phyloP scores from a whole-genome alignment of 2,888 invertebrate genomes.

The Polymixis lichenea region DNA sequence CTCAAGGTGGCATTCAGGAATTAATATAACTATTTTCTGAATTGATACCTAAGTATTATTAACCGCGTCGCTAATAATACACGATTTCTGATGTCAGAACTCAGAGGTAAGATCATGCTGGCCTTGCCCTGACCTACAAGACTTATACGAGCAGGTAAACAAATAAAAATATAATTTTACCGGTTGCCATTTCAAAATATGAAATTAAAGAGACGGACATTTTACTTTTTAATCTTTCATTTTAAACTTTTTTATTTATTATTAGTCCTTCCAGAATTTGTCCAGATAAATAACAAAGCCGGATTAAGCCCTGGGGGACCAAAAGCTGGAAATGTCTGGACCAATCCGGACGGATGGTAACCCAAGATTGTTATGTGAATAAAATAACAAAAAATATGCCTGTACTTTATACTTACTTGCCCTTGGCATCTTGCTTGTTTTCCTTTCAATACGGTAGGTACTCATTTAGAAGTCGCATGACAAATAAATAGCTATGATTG shows the following conservation, averaged over 20 bases:
- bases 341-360: neutral
- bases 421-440: slow-evolving; percentile 8
- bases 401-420: neutral
- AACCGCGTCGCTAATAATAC: slow-evolving; percentile 44
- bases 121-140: slow-evolving; percentile 67
- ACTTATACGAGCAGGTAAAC: slow-evolving; percentile 35
- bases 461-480: neutral
- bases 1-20: slow-evolving; percentile 46
- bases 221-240: no score
- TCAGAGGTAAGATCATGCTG: slow-evolving; percentile 32
- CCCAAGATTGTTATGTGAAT: slow-evolving; percentile 1
- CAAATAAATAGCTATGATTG: neutral
- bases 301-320: neutral
- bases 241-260: no score
- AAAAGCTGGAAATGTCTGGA: neutral
- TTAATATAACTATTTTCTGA: slow-evolving; percentile 41
- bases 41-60: slow-evolving; percentile 40
- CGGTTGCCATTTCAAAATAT: neutral
- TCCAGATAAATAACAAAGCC: neutral
- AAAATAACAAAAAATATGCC: slow-evolving; percentile 9
- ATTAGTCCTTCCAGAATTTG: no score
- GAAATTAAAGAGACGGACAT: no score
- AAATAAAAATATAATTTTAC: slow-evolving; percentile 28
- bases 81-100: slow-evolving; percentile 70
- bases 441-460: neutral